Conservation (phyloP, 2,888 invertebrate genomes). For the Hesperia comma region DNA sequence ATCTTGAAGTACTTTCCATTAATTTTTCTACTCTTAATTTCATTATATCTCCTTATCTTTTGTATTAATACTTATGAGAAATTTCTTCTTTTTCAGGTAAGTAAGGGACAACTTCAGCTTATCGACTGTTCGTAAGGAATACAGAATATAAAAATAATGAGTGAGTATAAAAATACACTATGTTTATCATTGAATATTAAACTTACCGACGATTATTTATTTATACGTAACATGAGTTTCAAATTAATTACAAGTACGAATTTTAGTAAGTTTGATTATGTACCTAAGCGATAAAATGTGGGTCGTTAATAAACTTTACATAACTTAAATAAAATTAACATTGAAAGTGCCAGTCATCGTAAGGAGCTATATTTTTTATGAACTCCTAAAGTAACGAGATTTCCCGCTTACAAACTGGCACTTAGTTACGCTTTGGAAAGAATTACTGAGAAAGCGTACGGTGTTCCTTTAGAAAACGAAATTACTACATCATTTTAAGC, state of each 20-base stretch:
- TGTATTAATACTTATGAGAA: slow-evolving; percentile 15
- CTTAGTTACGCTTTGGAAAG: slow-evolving; percentile 33
- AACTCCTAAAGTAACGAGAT: slow-evolving; percentile 17
- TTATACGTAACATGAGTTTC: too few species aligned
- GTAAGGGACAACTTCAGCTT: slow-evolving; percentile 43
- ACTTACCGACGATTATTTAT: too few species aligned
- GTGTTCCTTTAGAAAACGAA: slow-evolving; percentile 36
- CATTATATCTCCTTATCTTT: neutral
- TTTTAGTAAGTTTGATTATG: too few species aligned
- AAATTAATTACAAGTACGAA: too few species aligned
- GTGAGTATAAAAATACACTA: too few species aligned
- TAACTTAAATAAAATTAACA: slow-evolving; percentile 5
- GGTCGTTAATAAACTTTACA: slow-evolving; percentile 32
- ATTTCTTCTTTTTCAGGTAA: slow-evolving; percentile 66
- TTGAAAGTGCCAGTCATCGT: slow-evolving; percentile 8
- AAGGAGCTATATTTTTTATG: slow-evolving; percentile 14
- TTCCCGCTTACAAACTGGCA: slow-evolving; percentile 23
- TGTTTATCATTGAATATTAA: too few species aligned
- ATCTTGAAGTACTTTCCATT: slow-evolving; percentile 18
- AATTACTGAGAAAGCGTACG: slow-evolving; percentile 24
- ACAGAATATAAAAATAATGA: too few species aligned
- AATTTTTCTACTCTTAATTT: neutral
- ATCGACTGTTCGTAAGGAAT: neutral
- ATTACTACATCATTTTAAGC: slow-evolving; percentile 44
- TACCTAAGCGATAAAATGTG: neutral